A percentile compares a stretch with the other conserved stretches of the same genome.
These are phyloP conservation scores for Haliaeetus leucogaster DNA, from an alignment of 2,113 vertebrate genomes.

Conservation along the genomic window DNA sequence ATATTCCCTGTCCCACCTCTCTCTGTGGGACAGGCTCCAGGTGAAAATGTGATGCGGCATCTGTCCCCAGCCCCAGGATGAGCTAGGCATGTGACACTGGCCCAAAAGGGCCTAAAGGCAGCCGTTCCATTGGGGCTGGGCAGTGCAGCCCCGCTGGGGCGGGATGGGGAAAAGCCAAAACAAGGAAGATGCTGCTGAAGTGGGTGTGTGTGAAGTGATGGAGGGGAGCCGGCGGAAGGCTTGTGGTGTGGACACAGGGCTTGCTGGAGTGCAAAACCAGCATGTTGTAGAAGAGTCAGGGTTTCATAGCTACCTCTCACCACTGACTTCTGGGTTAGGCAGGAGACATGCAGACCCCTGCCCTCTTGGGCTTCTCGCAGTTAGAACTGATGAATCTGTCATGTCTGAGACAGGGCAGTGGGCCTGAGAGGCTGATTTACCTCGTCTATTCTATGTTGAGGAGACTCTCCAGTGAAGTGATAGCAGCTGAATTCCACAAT, in stretches of 20 bases:
- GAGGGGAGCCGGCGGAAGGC: background rate
- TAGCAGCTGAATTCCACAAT: background rate
- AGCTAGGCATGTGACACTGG: rapidly evolving
- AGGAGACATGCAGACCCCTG: background rate
- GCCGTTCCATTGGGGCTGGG: background rate
- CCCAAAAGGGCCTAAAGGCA: background rate
- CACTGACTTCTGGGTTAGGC: rapidly evolving
- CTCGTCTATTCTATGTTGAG: rapidly evolving
- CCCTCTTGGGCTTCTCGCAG: background rate
- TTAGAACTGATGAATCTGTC: background rate
- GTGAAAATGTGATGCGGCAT: rapidly evolving
- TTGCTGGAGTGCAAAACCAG: background rate
- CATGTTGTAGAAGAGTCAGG: rapidly evolving
- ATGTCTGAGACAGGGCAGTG: background rate
- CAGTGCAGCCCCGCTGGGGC: background rate
- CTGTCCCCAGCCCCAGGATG: background rate
- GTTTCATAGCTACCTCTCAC: background rate
- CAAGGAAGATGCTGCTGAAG: background rate
- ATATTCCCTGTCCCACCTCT: background rate
- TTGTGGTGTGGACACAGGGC: background rate
- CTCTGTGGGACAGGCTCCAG: background rate
- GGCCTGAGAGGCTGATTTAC: background rate
- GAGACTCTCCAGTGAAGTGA: background rate
- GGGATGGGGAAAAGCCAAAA: background rate
- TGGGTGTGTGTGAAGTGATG: rapidly evolving